A percentile compares a stretch with the other conserved stretches of the same genome.
phyloP scores from a whole-genome alignment of 1,140 invertebrate species.

The Heliconius eleuchia region DNA sequence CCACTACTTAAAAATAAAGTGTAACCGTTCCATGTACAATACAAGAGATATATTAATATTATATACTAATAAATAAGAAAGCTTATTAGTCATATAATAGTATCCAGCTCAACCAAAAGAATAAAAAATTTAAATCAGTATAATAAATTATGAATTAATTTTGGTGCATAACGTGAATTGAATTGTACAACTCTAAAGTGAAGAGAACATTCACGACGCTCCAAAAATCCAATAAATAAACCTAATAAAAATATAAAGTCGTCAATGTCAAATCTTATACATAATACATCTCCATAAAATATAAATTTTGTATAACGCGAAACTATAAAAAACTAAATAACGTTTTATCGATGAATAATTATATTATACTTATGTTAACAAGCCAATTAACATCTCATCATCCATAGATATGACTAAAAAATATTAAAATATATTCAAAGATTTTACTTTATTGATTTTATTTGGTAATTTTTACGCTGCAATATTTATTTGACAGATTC shows the following conservation, averaged over 20 bases:
- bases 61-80: background rate
- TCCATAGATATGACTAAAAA: background rate
- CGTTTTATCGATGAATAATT: slow-evolving; percentile 19
- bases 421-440: slow-evolving; percentile 13
- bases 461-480: background rate
- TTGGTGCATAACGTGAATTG: background rate
- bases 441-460: background rate
- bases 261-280: background rate
- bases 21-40: background rate
- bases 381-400: slow-evolving; percentile 11
- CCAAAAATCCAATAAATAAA: slow-evolving; percentile 10
- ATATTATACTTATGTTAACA: slow-evolving; percentile 20
- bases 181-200: background rate
- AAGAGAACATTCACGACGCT: background rate
- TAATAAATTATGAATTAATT: background rate
- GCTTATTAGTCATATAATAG: no score
- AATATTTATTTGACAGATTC: background rate
- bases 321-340: background rate
- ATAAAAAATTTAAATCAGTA: background rate
- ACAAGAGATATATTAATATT: no score
- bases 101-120: no score
- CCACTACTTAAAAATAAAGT: background rate
- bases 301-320: background rate
- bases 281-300: background rate
- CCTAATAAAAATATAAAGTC: background rate